Evolutionary conservation across 2,888 invertebrate species (phyloP).

Genomic region (Apotomis capreana): DNA sequence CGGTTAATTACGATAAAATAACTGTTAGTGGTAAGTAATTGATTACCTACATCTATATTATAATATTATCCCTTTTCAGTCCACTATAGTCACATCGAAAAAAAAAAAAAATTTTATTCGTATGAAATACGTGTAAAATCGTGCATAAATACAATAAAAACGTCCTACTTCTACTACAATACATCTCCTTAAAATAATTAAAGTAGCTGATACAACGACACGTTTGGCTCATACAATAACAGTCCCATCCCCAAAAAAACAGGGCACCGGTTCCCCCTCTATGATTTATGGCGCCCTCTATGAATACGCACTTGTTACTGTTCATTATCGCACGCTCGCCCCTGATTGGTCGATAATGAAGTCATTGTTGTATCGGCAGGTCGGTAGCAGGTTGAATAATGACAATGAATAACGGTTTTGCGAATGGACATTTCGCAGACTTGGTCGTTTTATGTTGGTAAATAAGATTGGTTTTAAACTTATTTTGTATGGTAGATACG

Average conservation of each 20-base stretch:
- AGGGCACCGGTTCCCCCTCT: constrained; percentile 48
- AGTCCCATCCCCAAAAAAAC: constrained; percentile 35
- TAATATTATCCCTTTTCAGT: too few relatives aligned
- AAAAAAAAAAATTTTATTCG: too few relatives aligned
- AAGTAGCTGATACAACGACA: constrained; percentile 5
- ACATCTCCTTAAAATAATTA: not conserved
- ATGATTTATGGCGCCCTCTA: constrained; percentile 81
- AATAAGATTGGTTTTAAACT: not conserved
- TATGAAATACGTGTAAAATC: too few relatives aligned
- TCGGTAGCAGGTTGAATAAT: constrained; percentile 44
- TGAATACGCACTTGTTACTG: constrained; percentile 81
- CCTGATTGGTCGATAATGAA: constrained; percentile 79
- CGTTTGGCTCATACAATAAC: constrained; percentile 25
- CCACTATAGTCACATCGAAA: too few relatives aligned
- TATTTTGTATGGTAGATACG: too few relatives aligned
- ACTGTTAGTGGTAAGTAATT: too few relatives aligned
- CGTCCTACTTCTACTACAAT: not conserved
- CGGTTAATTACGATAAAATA: too few relatives aligned
- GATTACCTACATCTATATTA: too few relatives aligned
- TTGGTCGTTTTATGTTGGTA: constrained; percentile 6
- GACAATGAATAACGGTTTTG: constrained; percentile 31
- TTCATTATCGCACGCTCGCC: constrained; percentile 78
- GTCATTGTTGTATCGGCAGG: constrained; percentile 63
- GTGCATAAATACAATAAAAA: not conserved
- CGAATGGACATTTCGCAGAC: constrained; percentile 7